Percentiles rank a stretch among this genome's conserved stretches.
Evolutionary conservation across 2,797 vertebrate species (phyloP).

Genomic region (Galagoides demidoff): DNA sequence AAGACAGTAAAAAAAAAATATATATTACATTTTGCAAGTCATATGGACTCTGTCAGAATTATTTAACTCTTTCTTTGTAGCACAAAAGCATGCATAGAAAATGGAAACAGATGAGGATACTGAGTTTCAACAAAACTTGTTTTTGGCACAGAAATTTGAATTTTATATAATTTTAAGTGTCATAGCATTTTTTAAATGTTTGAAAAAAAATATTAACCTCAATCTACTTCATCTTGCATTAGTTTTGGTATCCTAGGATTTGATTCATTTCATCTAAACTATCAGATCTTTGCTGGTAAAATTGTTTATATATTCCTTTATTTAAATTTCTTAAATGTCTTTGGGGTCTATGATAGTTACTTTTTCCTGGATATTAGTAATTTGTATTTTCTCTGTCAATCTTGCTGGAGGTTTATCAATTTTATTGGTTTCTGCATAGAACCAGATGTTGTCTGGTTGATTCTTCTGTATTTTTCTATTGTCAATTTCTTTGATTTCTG

Average conservation of each 20-base stretch:
- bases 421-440: background rate
- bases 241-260: background rate
- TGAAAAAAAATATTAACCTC: no score
- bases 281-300: background rate
- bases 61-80: background rate
- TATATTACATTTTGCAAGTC: background rate
- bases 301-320: background rate
- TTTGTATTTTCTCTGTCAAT: background rate
- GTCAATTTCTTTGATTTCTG: background rate
- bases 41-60: background rate
- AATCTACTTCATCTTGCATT: background rate
- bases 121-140: background rate
- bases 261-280: background rate
- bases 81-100: background rate
- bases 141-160: background rate
- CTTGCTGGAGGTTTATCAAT: background rate
- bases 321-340: background rate
- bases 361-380: background rate
- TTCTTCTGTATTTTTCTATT: background rate
- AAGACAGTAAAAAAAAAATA: background rate
- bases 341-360: background rate
- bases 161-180: background rate
- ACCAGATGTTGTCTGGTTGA: background rate
- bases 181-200: background rate
- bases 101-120: background rate